Evolutionary conservation across 1,140 invertebrate genomes (phyloP), one percentile per base, ranked within the genome.

Genomic region (Euborellia annulipes): DNA sequence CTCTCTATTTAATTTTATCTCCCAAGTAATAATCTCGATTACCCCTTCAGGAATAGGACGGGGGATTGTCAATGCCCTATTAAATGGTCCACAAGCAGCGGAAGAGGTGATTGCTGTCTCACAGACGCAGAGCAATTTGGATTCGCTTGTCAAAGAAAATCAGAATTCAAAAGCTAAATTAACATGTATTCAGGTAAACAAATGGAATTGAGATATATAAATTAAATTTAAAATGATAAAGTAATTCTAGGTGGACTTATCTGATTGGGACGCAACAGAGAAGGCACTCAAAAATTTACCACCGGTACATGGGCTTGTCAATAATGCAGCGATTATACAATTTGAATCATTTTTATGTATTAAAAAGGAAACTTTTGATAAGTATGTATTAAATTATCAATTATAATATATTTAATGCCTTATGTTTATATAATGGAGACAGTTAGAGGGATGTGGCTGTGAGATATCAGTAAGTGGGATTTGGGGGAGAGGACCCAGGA

Each of bases 291-390:
- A 69, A 49, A 56, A 52, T 21, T 49, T 74, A n/a, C 67, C 67
- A 13, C 69, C 69, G 0, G 67, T 90, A 14, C 78, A 91, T 65
- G 65, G 83, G 2, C 57, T 91, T 6, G 82, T 91, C 0, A 92
- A 92, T 57, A 92, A 89, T 69, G 88, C 87, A 1, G 81, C 68
- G 2, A 58, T 82, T 9, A 72, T 70, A 7, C 60, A 60, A 36
- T 62, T 79, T 0, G 66, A 68, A 39, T 64, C 73, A 3, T 79
- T 90, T 54, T 61, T 79, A 0, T 67, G 82, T 36, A 62, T 78
- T 3, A 76, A 66, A 4, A 66, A 75, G 41, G 64, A 79, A 45
- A 72, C 75, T 48, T 73, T 88, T 51, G 82, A 92, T 59, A 58
- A 64, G 81, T 85, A 70, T 68, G 64, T 54, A 34, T 20, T 30